Conservation (phyloP, 2,888 invertebrate species). For the Amblyjoppa proteus region DNA sequence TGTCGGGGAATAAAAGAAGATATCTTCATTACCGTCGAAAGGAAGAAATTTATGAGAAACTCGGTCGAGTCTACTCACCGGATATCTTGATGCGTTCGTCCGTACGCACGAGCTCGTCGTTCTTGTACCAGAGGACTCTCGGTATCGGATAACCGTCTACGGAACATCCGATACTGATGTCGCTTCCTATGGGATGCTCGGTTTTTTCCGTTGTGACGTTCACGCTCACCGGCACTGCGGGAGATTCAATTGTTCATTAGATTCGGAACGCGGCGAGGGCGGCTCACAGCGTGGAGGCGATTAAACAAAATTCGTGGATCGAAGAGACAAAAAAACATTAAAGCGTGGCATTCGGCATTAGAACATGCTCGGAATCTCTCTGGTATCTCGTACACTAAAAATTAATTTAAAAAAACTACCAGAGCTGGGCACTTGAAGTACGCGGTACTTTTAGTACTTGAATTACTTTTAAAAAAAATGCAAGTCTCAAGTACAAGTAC, state of each 20-base stretch:
- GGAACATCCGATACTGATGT: slow-evolving; percentile 90
- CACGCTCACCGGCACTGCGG: slow-evolving; percentile 88
- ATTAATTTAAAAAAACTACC: background rate
- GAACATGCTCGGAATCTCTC: background rate
- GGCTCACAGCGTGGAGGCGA: slow-evolving; percentile 31
- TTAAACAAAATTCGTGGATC: background rate
- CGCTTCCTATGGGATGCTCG: slow-evolving; percentile 89
- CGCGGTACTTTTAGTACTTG: too few relatives aligned
- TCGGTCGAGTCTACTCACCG: slow-evolving; percentile 85
- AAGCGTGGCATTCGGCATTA: slow-evolving; percentile 1
- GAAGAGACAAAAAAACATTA: slow-evolving; percentile 3
- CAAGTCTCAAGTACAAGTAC: too few relatives aligned
- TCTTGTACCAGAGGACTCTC: slow-evolving; percentile 93
- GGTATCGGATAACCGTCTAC: slow-evolving; percentile 93
- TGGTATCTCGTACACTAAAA: background rate
- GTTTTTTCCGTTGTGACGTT: slow-evolving; percentile 87
- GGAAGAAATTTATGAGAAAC: slow-evolving; percentile 18
- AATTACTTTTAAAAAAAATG: too few relatives aligned
- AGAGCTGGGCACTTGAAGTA: too few relatives aligned
- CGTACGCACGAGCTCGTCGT: slow-evolving; percentile 87
- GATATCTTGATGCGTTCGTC: slow-evolving; percentile 88
- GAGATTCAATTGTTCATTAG: slow-evolving; percentile 74
- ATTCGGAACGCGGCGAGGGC: background rate
- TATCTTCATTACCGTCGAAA: slow-evolving; percentile 5
- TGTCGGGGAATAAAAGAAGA: slow-evolving; percentile 78